These are phyloP conservation scores for Triplophysa bombifrons DNA, from an alignment of 2,797 vertebrate species.

Conservation along the genomic window DNA sequence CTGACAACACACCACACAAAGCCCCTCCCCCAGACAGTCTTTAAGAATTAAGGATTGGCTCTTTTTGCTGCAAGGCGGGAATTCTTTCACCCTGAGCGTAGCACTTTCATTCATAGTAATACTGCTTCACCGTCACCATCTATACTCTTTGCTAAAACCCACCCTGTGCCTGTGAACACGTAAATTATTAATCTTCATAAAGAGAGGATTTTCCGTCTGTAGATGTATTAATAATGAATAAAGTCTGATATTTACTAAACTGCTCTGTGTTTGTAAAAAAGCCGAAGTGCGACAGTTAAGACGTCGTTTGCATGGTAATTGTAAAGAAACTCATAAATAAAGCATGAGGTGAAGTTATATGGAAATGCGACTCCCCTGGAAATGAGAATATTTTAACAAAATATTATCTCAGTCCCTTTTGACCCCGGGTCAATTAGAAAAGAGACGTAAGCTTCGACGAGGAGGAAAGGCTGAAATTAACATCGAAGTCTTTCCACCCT, in stretches of 20 bases:
- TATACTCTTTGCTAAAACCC: constrained; percentile 64
- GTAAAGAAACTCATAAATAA: constrained; percentile 78
- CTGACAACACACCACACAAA: too few species aligned
- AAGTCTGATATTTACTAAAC: constrained; percentile 84
- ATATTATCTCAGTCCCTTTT: constrained; percentile 79
- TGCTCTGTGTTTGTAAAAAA: constrained; percentile 67
- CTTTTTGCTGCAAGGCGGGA: neutral
- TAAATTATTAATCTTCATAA: constrained; percentile 75
- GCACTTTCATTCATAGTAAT: constrained; percentile 29
- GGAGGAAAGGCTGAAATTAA: constrained; percentile 60
- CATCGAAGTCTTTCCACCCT: constrained; percentile 54
- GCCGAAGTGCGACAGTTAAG: constrained; percentile 74
- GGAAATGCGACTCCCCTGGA: constrained; percentile 75
- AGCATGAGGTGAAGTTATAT: constrained; percentile 77
- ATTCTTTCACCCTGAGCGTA: neutral
- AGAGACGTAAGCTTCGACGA: constrained; percentile 68
- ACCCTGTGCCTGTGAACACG: constrained; percentile 67
- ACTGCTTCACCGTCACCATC: constrained; percentile 33
- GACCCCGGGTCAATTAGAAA: constrained; percentile 79
- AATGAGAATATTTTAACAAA: constrained; percentile 82
- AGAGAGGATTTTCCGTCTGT: constrained; percentile 68
- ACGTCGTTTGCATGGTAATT: constrained; percentile 79
- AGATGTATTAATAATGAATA: constrained; percentile 82
- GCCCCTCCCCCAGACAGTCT: too few species aligned
- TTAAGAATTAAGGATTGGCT: too few species aligned